Base-by-base conservation (phyloP, 2,888 invertebrate species). In the Eumerus sabulonum region DNA sequence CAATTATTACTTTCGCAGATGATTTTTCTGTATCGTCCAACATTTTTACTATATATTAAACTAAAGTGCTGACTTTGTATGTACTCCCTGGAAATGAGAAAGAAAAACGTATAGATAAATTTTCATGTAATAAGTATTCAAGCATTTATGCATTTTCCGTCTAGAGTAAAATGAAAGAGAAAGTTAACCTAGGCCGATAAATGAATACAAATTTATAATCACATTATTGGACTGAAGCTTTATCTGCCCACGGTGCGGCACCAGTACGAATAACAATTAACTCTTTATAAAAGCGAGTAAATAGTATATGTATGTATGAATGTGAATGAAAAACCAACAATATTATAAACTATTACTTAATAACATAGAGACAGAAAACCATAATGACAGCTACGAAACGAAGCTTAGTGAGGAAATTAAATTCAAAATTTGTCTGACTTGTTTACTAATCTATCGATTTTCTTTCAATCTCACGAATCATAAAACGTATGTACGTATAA, bases 11-110 rank as follows among this genome's bases (percentile, higher is more conserved):
- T 27, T 27, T 7, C 27, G 7, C 7, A 7, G 2, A 7, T 40
- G 40, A 11, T 40, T 40, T 40, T 40, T 40, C 63, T 76, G 57
- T 72, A 82, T 74, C 9, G 81, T 76, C 81, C 77, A 83, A 82
- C 84, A 84, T 79, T 1, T 68, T 66, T 53, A 51, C 16, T 35
- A 14, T 51, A 57, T n/a, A 13, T 71, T 73, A 45, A 57, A 16
- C 14, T 16, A 19, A 48, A 17, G 44, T 44, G 18, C 16, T 18
- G 63, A 53, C 13, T 54, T 18, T 60, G 12, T 54, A n/a, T 62
- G 17, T 59, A 44, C 18, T 27, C 63, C 77, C 77, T 79, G 59
- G n/a, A 77, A 27, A 76, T 9, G 44, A 35, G 38, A 50, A 48
- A 48, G 16, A 48, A 70, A 60, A n/a, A n/a, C n/a, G n/a, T n/a